These are phyloP conservation scores for Naja naja DNA, from an alignment of 2,113 vertebrate genomes.

Conservation along the genomic window DNA sequence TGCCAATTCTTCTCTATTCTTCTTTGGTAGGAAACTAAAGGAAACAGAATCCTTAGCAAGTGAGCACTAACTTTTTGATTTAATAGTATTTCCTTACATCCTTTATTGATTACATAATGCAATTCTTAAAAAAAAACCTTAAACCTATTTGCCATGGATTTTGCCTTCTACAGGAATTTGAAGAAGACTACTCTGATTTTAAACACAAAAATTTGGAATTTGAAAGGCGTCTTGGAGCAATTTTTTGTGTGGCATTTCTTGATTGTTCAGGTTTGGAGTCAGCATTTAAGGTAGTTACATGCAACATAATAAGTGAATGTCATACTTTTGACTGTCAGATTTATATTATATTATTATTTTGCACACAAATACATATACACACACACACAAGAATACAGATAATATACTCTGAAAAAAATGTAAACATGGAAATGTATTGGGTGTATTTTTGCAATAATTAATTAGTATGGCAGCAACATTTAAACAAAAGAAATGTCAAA, in stretches of 20 bases:
- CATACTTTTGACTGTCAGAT: not conserved
- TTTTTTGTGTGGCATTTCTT: conserved; percentile 75
- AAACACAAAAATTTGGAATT: conserved; percentile 72
- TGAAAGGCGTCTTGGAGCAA: conserved; percentile 69
- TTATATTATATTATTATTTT: not conserved
- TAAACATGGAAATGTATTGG: not conserved
- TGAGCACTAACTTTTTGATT: not conserved
- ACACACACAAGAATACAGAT: not conserved
- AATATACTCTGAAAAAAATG: not conserved
- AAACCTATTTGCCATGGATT: not conserved
- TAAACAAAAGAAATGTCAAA: not conserved
- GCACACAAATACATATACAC: not conserved
- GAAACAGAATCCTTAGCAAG: not conserved
- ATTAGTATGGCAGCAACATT: not conserved
- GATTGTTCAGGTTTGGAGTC: conserved; percentile 78
- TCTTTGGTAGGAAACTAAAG: not conserved
- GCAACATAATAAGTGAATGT: not conserved
- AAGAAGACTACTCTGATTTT: conserved; percentile 71
- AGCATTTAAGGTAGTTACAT: conserved; percentile 73
- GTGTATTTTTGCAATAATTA: not conserved
- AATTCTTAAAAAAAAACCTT: not conserved
- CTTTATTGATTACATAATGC: not conserved
- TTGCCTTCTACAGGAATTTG: conserved; percentile 68
- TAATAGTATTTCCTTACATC: not conserved
- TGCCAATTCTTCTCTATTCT: not conserved